These are phyloP conservation scores for Argyresthia albistria DNA, from an alignment of 2,888 invertebrate genomes.

Conservation along the genomic window DNA sequence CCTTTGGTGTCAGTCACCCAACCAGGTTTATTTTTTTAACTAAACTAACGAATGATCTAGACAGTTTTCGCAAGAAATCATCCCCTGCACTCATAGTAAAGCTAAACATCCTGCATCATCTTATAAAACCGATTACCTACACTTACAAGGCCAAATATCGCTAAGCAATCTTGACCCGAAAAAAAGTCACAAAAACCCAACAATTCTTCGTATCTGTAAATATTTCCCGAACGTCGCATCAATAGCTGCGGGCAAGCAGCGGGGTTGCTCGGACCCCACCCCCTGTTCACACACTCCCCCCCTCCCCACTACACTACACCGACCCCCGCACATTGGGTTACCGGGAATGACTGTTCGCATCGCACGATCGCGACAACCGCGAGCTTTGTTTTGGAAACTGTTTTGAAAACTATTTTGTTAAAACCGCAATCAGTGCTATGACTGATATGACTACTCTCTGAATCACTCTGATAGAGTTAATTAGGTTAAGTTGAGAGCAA, in stretches of 20 bases:
- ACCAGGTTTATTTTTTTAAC: no score
- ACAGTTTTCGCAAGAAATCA: no score
- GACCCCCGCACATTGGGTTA: slow-evolving; percentile 46
- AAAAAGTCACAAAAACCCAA: neutral
- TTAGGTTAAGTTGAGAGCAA: neutral
- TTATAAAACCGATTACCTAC: no score
- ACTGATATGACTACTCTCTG: neutral
- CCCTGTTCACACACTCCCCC: slow-evolving; percentile 46
- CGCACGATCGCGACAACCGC: no score
- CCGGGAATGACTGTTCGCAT: slow-evolving; percentile 24
- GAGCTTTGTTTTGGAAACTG: no score
- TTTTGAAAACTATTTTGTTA: no score
- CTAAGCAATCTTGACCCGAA: neutral
- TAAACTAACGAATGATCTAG: no score
- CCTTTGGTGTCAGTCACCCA: no score
- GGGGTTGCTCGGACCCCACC: slow-evolving; percentile 28
- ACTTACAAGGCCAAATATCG: neutral
- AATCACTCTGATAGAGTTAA: neutral
- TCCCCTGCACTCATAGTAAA: no score
- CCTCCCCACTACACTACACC: slow-evolving; percentile 20
- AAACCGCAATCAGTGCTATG: no score
- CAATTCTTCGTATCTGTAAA: slow-evolving; percentile 10
- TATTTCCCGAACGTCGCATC: slow-evolving; percentile 29
- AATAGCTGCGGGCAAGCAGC: slow-evolving; percentile 35
- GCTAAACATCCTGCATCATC: no score